Conservation (phyloP, 2,888 invertebrate species). For the Drosophila multiciliata region DNA sequence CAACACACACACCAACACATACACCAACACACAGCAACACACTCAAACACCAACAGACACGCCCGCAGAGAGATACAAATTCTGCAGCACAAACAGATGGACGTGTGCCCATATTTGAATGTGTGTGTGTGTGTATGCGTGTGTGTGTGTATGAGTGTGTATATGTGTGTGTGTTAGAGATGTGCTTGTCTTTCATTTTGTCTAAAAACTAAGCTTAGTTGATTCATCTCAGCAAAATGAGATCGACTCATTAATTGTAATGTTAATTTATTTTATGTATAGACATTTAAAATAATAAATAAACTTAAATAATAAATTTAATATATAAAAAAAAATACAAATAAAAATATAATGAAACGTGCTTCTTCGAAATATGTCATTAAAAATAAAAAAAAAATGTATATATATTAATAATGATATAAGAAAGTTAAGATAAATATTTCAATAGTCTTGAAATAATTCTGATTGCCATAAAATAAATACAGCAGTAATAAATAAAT, state of each 20-base stretch:
- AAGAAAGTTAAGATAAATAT: not conserved
- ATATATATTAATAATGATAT: not conserved
- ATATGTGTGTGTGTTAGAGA: not conserved
- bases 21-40: not conserved
- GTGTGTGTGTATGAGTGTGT: slow-evolving; percentile 1
- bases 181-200: not conserved
- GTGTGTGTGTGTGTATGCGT: not conserved
- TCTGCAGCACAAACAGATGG: slow-evolving; percentile 1
- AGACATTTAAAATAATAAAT: not conserved
- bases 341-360: not conserved
- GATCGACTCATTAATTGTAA: not conserved
- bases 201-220: not conserved
- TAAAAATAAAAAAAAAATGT: not conserved
- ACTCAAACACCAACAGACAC: not conserved
- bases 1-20: not conserved
- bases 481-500: not conserved
- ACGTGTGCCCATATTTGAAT: slow-evolving; percentile 1
- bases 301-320: not conserved
- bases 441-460: not conserved
- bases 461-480: not conserved
- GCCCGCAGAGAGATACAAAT: slow-evolving; percentile 2
- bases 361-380: no score
- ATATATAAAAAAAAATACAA: not conserved
- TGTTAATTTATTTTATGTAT: no score
- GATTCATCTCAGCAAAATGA: not conserved